Conservation (phyloP, 2,113 vertebrate genomes). For the Mixornis gularis region DNA sequence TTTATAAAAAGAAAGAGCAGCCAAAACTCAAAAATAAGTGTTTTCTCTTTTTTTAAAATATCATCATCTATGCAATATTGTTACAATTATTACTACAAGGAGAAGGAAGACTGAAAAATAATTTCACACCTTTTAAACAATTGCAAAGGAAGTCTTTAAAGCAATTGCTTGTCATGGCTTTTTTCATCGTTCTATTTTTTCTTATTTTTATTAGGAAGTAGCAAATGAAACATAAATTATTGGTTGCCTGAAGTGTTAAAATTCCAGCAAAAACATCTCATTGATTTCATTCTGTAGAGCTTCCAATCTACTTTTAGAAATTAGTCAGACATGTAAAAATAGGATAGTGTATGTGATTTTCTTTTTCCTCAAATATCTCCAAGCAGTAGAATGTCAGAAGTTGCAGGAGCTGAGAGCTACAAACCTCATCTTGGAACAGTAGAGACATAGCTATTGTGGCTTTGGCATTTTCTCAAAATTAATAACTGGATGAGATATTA, state of each 20-base stretch:
- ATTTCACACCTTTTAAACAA: neutral
- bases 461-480: conserved; percentile 15
- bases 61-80: neutral
- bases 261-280: neutral
- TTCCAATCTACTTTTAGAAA: neutral
- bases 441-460: neutral
- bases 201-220: neutral
- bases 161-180: neutral
- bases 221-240: neutral
- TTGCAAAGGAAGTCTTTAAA: neutral
- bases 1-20: neutral
- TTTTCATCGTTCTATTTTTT: neutral
- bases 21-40: neutral
- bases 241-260: neutral
- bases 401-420: neutral
- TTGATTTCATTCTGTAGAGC: neutral
- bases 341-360: neutral
- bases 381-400: neutral
- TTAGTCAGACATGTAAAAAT: neutral
- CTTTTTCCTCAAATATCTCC: neutral
- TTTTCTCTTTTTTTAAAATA: neutral
- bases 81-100: neutral
- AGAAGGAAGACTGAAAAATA: neutral
- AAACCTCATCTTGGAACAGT: neutral
- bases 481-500: neutral